Percentiles rank a stretch among this genome's conserved stretches.
Evolutionary conservation across 2,888 invertebrate species (phyloP).

Genomic region (Congeria kusceri): DNA sequence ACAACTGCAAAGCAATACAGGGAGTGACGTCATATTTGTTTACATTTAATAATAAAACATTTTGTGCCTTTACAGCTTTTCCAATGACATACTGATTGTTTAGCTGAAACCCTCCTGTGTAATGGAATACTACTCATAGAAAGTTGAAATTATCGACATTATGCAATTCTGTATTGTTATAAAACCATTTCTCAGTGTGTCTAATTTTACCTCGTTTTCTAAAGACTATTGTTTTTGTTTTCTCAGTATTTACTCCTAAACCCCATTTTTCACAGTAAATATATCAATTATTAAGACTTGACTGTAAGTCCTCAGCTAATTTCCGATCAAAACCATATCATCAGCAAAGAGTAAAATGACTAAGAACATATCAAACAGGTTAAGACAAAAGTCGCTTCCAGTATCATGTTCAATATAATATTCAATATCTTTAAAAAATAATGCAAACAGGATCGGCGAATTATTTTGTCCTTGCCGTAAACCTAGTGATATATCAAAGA

Average conservation of each 20-base stretch:
- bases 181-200: constrained; percentile 19
- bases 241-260: constrained; percentile 25
- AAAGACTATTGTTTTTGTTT: constrained; percentile 36
- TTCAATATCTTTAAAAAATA: no score
- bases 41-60: constrained; percentile 12
- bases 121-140: constrained; percentile 30
- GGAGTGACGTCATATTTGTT: constrained; percentile 19
- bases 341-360: constrained; percentile 34
- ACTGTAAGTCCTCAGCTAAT: constrained; percentile 12
- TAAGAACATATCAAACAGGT: constrained; percentile 15
- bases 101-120: constrained; percentile 27
- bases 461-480: not conserved
- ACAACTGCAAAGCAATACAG: constrained; percentile 8
- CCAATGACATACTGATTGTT: constrained; percentile 18
- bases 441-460: constrained; percentile 9
- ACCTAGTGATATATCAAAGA: not conserved
- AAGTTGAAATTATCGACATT: constrained; percentile 35
- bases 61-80: constrained; percentile 29
- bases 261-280: constrained; percentile 17
- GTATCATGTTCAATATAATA: not conserved
- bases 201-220: constrained; percentile 23
- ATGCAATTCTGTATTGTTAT: constrained; percentile 9
- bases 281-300: constrained; percentile 10
- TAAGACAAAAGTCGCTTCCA: not conserved
- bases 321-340: constrained; percentile 30